Evolutionary conservation across 1,140 invertebrate species (phyloP).

Genomic region (Eurosta solidaginis): DNA sequence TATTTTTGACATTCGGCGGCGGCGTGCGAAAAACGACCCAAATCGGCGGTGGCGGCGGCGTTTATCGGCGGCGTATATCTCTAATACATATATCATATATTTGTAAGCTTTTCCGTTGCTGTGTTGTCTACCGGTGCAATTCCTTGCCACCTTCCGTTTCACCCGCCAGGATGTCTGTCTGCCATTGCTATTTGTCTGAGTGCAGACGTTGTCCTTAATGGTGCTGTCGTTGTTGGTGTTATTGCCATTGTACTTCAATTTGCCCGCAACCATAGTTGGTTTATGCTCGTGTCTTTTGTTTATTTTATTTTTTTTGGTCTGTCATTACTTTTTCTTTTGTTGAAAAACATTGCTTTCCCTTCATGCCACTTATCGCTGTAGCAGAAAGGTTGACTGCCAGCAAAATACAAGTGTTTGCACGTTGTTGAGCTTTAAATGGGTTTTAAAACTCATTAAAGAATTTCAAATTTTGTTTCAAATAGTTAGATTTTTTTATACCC

Average conservation of each 20-base stretch:
- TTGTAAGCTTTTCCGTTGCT: slow-evolving; percentile 1
- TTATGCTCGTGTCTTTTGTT: not conserved
- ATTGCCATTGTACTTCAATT: slow-evolving; percentile 12
- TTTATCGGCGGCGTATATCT: too few species aligned
- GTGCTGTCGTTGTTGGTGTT: not conserved
- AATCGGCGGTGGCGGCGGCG: too few species aligned
- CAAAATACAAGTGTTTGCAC: slow-evolving; percentile 20
- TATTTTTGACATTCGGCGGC: too few species aligned
- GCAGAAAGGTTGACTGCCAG: slow-evolving; percentile 12
- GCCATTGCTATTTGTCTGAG: slow-evolving; percentile 6
- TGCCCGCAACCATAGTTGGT: not conserved
- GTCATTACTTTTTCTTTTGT: slow-evolving; percentile 4
- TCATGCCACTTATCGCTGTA: not conserved
- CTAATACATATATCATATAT: slow-evolving; percentile 12
- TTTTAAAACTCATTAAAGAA: slow-evolving; percentile 13
- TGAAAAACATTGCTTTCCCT: not conserved
- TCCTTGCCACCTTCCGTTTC: not conserved
- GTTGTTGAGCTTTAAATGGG: slow-evolving; percentile 19
- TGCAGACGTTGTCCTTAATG: not conserved
- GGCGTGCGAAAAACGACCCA: too few species aligned
- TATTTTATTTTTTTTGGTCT: not conserved
- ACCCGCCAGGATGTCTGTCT: not conserved
- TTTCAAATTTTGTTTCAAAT: not conserved
- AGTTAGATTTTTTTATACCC: too few species aligned
- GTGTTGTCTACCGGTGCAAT: slow-evolving; percentile 4